Evolutionary conservation across 1,140 invertebrate species (phyloP), one percentile per base, ranked within the genome.

Genomic region (Propsilocerus akamusi): DNA sequence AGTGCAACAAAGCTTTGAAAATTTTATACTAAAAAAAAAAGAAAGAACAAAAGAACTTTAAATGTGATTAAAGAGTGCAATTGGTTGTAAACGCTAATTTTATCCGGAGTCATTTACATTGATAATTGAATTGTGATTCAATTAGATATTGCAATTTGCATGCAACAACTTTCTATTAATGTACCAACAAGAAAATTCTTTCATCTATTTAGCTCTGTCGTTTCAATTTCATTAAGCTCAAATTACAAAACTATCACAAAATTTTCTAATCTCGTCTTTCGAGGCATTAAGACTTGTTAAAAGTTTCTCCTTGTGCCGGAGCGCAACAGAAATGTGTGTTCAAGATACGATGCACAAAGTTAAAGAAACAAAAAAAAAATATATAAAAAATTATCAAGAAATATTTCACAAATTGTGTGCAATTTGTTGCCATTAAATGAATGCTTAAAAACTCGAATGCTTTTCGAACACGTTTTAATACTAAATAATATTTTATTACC

Each of bases 401-500:
- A 41, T 8, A 7, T n/a, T 41, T 5, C 11, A 17, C n/a, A 41
- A 41, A 41, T n/a, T 41, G 10, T n/a, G 17, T 20, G 5, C 10
- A 17, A 17, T 20, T 5, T 17, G 10, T 41, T 20, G 12, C 4
- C n/a, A 1, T 8, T 20, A 8, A 1, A 17, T n/a, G n/a, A 41
- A 7, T 20, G 17, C 10, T 41, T 2, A 8, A 17, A 17, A 20
- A 20, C 34, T n/a, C 10, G 14, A 14, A 17, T n/a, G 17, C 4
- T 17, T 41, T 41, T 41, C 11, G 34, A 20, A 17, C 34, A 41
- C 14, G 34, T 41, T 41, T 20, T 20, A 41, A 4, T 20, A 4
- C 14, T 41, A 41, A 41, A 41, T 41, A 41, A 41, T 41, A 30
- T 41, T 41, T 41, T 41, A 41, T 41, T 20, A 20, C 34, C 34